These are phyloP conservation scores for Drosophila recens DNA, from an alignment of 2,888 invertebrate species.

Conservation along the genomic window DNA sequence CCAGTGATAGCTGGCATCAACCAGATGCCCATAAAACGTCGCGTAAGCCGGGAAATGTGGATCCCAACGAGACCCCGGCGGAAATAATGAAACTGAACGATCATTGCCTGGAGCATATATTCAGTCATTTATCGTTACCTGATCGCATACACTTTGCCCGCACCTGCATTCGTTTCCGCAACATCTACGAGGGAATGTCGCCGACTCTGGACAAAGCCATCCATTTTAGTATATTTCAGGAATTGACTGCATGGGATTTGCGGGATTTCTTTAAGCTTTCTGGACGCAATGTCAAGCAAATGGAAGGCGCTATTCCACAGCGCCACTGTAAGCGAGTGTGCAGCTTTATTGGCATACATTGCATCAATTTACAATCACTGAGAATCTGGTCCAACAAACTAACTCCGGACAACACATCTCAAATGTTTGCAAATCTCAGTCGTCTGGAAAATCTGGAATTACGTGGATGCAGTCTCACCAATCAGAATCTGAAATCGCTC, in stretches of 20 bases:
- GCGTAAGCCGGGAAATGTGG: not conserved
- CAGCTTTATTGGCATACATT: slow-evolving; percentile 35
- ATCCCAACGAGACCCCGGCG: not conserved
- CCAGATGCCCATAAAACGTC: slow-evolving; percentile 39
- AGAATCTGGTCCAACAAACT: slow-evolving; percentile 12
- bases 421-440: slow-evolving; percentile 27
- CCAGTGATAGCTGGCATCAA: slow-evolving; percentile 69
- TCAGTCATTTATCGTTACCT: slow-evolving; percentile 20
- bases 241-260: slow-evolving; percentile 66
- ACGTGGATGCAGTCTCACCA: slow-evolving; percentile 23
- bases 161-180: slow-evolving; percentile 59
- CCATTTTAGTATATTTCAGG: slow-evolving; percentile 15
- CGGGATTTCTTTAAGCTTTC: slow-evolving; percentile 62
- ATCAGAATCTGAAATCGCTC: slow-evolving; percentile 25
- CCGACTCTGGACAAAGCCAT: slow-evolving; percentile 37
- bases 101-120: slow-evolving; percentile 61
- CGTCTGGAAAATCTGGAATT: slow-evolving; percentile 34
- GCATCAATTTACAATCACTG: slow-evolving; percentile 31
- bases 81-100: slow-evolving; percentile 60
- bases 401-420: slow-evolving; percentile 1
- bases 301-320: slow-evolving; percentile 38
- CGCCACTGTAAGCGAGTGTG: slow-evolving; percentile 25
- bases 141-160: slow-evolving; percentile 71
- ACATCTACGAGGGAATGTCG: slow-evolving; percentile 46
- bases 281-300: slow-evolving; percentile 29